These are phyloP conservation scores for Myoxocephalus aenaeus DNA, from an alignment of 2,797 vertebrate species.

Conservation along the genomic window DNA sequence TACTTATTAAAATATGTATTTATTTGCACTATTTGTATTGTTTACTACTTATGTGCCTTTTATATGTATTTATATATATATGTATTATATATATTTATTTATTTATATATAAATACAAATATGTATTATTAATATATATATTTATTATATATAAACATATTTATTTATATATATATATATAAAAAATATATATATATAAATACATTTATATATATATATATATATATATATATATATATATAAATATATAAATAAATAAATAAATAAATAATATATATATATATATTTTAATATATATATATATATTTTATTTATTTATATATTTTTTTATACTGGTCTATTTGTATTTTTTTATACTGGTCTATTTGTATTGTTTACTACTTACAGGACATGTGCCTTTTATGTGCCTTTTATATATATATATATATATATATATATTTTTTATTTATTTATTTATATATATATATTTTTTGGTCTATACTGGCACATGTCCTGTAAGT, in stretches of 20 bases:
- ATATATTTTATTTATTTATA: neutral
- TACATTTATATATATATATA: no score
- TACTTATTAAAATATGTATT: no score
- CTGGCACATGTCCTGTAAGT: no score
- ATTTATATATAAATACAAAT: no score
- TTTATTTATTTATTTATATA: neutral
- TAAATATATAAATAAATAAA: no score
- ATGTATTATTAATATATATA: neutral
- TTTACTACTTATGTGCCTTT: no score
- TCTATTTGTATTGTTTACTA: neutral
- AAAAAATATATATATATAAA: neutral
- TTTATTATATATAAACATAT: neutral
- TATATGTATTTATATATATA: no score
- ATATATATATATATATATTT: neutral
- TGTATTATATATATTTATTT: no score
- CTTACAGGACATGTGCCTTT: neutral
- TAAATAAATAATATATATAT: neutral
- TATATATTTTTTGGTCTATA: no score
- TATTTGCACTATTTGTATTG: no score
- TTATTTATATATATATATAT: neutral
- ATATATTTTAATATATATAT: neutral
- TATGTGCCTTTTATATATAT: neutral
- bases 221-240: neutral
- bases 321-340: no score
- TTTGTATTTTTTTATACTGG: no score